Evolutionary conservation across 2,797 vertebrate species (phyloP).

Genomic region (Fratercula arctica): DNA sequence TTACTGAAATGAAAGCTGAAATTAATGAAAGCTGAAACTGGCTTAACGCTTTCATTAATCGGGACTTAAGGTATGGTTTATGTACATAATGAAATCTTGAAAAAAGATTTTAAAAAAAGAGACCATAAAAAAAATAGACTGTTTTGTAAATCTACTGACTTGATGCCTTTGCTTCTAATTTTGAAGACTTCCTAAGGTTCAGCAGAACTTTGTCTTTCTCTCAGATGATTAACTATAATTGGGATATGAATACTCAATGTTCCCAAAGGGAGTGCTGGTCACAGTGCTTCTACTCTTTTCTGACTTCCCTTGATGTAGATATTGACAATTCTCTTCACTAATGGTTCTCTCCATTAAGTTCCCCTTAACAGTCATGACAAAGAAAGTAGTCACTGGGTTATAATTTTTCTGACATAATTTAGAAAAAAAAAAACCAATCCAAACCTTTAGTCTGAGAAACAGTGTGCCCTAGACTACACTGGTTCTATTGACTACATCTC

Average conservation of each 20-base stretch:
- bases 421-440: rapidly evolving
- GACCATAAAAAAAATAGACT: not conserved
- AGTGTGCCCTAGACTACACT: not conserved
- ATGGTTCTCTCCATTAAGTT: not conserved
- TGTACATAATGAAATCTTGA: not conserved
- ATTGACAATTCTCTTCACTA: not conserved
- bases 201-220: not conserved
- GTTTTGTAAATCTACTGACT: not conserved
- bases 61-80: not conserved
- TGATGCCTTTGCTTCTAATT: not conserved
- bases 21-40: not conserved
- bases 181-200: not conserved
- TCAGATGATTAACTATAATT: not conserved
- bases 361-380: not conserved
- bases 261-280: not conserved
- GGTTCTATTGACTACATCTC: not conserved
- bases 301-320: not conserved
- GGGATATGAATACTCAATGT: not conserved
- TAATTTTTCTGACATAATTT: not conserved
- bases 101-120: not conserved
- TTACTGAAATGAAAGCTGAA: not conserved
- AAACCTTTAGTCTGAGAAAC: not conserved
- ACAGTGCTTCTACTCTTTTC: not conserved
- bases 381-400: not conserved
- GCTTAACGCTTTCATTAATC: not conserved